Base-by-base conservation (phyloP, 2,797 vertebrate genomes). In the Crocodylus rhombifer region DNA sequence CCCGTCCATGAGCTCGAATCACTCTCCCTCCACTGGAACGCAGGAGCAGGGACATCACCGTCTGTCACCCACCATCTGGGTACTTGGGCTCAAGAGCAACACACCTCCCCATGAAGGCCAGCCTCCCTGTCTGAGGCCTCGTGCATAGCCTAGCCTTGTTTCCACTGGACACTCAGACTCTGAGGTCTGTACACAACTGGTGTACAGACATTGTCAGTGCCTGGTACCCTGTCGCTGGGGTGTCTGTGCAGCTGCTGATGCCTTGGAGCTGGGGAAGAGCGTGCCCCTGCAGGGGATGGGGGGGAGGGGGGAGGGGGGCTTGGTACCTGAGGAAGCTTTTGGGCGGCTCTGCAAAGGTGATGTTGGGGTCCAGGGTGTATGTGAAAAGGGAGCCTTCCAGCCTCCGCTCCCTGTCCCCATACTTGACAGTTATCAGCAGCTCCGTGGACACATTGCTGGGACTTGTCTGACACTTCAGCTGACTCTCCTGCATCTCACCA, bases 281-380 rank as follows among this genome's bases (percentile, higher is more conserved):
- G 20, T 55, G 73, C 23, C 28, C 25, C 33, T 80, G 8, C 57
- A 60, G 26, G 26, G 57, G 14, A 4, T 7, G 21, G 21, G 33
- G 1, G 1, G 26, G 7, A 28, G n/a, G 51, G 14, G 57, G 58
- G 13, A 1, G 1, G 1, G 51, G 60, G 23, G 15, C 63, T 60
- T 79, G 42, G 55, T 96, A 99, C 99, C 98, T 98, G 85, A 99
- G 97, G 95, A 99, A 99, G 97, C 99, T 99, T 97, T 98, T 99
- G 81, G 98, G 92, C 26, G 99, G 99, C 6, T 96, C 93, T 55
- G 98, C 99, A 14, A 98, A 97, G 64, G 98, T 99, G 97, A 99
- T 95, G 87, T 99, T 99, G 62, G 99, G 99, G 97, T 99, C 98
- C 56, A 97, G 91, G 5, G 99, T 99, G 80, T 99, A 99, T 91